phyloP scores from a whole-genome alignment of 2,888 invertebrate species.

The Sipha maydis region DNA sequence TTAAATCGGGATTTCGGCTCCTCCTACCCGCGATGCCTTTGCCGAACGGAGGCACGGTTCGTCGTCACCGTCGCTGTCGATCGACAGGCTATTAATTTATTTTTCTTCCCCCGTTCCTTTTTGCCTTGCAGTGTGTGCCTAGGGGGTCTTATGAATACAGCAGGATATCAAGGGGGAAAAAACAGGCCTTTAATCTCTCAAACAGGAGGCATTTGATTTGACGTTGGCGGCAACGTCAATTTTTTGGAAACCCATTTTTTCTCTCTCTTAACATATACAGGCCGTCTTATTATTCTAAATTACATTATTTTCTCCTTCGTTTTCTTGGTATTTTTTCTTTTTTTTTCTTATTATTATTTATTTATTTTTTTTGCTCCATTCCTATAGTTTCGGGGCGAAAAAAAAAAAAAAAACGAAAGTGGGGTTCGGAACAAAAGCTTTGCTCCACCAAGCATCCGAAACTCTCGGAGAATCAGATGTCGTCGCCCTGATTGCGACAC shows the following conservation, averaged over 20 bases:
- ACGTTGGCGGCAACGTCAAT: background rate
- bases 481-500: background rate
- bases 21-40: background rate
- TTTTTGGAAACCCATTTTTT: constrained; percentile 43
- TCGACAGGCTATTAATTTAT: constrained; percentile 62
- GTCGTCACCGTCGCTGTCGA: constrained; percentile 10
- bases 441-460: background rate
- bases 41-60: background rate
- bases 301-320: constrained; percentile 39
- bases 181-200: constrained; percentile 47
- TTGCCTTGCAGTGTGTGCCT: background rate
- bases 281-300: constrained; percentile 51
- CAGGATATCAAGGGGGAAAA: background rate
- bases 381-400: background rate
- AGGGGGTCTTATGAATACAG: constrained; percentile 12
- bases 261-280: background rate
- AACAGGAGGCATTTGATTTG: constrained; percentile 52
- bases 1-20: constrained; percentile 59
- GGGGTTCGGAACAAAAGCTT: constrained; percentile 20
- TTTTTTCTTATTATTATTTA: too few relatives aligned
- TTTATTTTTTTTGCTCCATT: too few relatives aligned
- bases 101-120: background rate
- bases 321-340: background rate
- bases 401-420: background rate
- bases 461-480: background rate